Base-by-base conservation (phyloP, 2,797 vertebrate species). In the Melanogrammus aeglefinus region DNA sequence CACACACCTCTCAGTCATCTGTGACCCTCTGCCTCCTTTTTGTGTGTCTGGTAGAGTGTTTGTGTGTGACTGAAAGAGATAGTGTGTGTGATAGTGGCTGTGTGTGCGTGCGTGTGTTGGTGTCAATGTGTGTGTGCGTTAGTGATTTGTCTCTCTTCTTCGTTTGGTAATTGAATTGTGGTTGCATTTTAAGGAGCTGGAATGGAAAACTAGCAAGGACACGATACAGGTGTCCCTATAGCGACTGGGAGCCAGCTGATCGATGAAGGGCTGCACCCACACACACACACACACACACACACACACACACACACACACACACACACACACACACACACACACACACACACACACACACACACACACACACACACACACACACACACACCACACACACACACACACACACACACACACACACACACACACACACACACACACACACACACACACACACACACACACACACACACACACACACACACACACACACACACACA, bases 141-240 rank as follows among this genome's bases (percentile, higher is more conserved):
- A 24, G 21, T 63, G 57, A 24, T 63, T 63, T 63, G 57, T 63
- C n/a, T 24, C 7, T 63, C 41, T 63, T 44, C 41, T 16, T 24
- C 57, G 57, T 63, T 63, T 63, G 57, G 57, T 63, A 24, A 63
- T 63, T 63, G n/a, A 24, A 63, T 63, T 63, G 57, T 18, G 57
- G 21, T 63, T 63, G 18, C 57, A 63, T 63, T 63, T 63, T 63
- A 63, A 24, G n/a, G 18, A 24, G 57, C 57, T 24, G 57, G n/a
- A 63, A 63, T 63, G 57, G 57, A 63, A 63, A 63, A 63, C 57
- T 63, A n/a, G 57, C 57, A n/a, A 57, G 47, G 47, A 57, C 18
- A 18, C 18, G 47, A 57, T 57, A 18, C 16, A 21, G 47, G 47
- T 57, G 47, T 57, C 47, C 18, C 16, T 57, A 21, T 12, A 57